phyloP scores from a whole-genome alignment of 2,113 vertebrate species.

The Platysteira castanea region DNA sequence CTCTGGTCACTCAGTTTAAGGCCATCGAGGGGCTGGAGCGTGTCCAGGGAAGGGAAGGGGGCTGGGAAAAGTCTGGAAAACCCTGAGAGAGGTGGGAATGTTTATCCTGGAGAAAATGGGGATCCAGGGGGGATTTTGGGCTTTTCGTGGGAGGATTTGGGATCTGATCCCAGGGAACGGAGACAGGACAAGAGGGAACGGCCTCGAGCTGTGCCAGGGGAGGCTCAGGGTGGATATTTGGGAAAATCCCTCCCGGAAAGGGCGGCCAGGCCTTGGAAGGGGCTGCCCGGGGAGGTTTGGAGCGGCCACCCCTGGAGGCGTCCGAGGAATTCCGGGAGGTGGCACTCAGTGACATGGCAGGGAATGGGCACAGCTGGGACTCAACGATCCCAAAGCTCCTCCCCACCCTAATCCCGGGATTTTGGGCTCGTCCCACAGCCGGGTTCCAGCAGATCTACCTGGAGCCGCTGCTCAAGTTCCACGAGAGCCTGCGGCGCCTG shows the following conservation, averaged over 20 bases:
- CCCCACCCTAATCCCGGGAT: fast-evolving
- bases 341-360: not conserved
- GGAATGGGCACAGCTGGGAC: not conserved
- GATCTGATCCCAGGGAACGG: not conserved
- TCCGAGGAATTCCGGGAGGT: not conserved
- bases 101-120: not conserved
- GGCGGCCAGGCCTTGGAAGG: fast-evolving
- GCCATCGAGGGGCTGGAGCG: not conserved
- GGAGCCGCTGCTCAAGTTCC: slow-evolving; percentile 79
- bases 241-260: not conserved
- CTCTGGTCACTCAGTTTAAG: not conserved
- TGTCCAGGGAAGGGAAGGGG: not conserved
- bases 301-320: not conserved
- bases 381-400: not conserved
- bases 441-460: slow-evolving; percentile 81
- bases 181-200: not conserved
- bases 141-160: not conserved
- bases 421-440: not conserved
- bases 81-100: not conserved
- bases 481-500: slow-evolving; percentile 70
- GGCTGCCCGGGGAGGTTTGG: not conserved
- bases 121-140: not conserved
- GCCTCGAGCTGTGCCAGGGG: not conserved
- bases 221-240: not conserved
- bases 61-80: not conserved